Conservation (phyloP, 2,797 vertebrate species). For the Chrysolophus pictus region DNA sequence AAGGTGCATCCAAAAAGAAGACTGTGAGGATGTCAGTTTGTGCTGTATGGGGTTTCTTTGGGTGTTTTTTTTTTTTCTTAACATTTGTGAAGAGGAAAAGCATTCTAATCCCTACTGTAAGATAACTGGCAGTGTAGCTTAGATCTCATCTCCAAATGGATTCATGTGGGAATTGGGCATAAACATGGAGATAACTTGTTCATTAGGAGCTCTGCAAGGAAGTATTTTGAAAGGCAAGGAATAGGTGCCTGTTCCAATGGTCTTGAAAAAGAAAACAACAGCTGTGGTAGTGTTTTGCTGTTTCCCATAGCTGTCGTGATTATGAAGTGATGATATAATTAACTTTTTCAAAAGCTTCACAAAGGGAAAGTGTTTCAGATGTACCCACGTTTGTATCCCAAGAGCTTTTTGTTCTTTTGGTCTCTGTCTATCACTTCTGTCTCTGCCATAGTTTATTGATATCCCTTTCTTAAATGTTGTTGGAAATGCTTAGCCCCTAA, state of each 20-base stretch:
- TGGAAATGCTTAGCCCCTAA: not conserved
- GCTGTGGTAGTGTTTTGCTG: conserved; percentile 46
- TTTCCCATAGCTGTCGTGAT: conserved; percentile 54
- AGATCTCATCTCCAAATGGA: not conserved
- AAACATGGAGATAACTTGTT: conserved; percentile 30
- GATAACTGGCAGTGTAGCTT: conserved; percentile 27
- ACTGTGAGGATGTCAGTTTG: not conserved
- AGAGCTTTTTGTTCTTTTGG: conserved; percentile 39
- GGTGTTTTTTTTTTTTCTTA: not conserved
- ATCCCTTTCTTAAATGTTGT: conserved; percentile 7
- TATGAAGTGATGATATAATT: conserved; percentile 63
- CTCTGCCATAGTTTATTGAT: not conserved
- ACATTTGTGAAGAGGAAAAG: not conserved
- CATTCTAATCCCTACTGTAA: not conserved
- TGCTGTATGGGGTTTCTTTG: not conserved
- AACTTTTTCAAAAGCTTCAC: conserved; percentile 42
- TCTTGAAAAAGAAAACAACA: conserved; percentile 47
- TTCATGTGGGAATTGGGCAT: not conserved
- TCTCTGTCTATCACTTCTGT: conserved; percentile 21
- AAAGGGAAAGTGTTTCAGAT: conserved; percentile 47
- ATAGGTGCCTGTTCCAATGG: conserved; percentile 49
- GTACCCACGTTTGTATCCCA: not conserved
- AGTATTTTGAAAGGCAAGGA: conserved; percentile 51
- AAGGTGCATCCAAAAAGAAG: not conserved
- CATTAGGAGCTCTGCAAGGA: conserved; percentile 38